A percentile compares a stretch with the other conserved stretches of the same genome.
phyloP scores from a whole-genome alignment of 2,888 invertebrate genomes.

The Balanococcus diminutus region DNA sequence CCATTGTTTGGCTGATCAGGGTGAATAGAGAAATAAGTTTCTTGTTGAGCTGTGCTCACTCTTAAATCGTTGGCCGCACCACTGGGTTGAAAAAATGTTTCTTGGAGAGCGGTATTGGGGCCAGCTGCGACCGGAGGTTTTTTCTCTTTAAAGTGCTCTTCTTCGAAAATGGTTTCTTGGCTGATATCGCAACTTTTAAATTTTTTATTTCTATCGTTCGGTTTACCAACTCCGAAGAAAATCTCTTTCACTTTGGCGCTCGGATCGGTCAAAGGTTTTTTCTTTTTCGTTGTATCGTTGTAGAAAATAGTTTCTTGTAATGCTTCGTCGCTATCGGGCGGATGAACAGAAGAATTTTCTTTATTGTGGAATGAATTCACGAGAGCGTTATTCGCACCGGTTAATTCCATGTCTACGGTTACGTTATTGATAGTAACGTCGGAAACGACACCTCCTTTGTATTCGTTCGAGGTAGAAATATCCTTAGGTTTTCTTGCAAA shows the following conservation, averaged over 20 bases:
- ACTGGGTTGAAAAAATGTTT: background rate
- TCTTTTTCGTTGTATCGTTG: background rate
- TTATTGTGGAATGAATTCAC: background rate
- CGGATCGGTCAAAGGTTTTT: background rate
- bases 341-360: background rate
- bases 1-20: background rate
- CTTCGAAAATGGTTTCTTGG: conserved; percentile 1
- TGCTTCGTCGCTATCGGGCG: background rate
- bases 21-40: conserved; percentile 34
- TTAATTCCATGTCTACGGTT: background rate
- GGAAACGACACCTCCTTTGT: background rate
- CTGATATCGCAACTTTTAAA: background rate
- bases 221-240: background rate
- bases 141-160: background rate
- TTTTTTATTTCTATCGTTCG: background rate
- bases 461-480: conserved; percentile 1
- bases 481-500: background rate
- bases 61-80: background rate
- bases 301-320: background rate
- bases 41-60: background rate
- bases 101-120: background rate
- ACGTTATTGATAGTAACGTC: background rate
- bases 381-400: background rate
- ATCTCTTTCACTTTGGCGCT: background rate
- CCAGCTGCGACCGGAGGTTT: too few species aligned